Evolutionary conservation across 2,113 vertebrate species (phyloP).

Genomic region (Abramis brama): DNA sequence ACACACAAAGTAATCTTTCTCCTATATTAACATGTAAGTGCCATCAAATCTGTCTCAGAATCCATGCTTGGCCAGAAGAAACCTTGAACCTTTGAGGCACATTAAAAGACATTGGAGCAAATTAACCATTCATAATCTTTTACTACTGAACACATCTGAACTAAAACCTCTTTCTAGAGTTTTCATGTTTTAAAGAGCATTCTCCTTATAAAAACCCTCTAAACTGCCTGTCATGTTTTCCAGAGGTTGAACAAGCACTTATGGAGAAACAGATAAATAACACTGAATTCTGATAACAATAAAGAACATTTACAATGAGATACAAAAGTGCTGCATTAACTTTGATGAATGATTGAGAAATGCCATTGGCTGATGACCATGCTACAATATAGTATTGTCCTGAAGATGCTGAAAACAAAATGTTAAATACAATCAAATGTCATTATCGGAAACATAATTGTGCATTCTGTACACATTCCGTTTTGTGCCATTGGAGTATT

Average conservation of each 20-base stretch:
- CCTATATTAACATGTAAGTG: constrained; percentile 3
- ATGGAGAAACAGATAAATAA: constrained; percentile 39
- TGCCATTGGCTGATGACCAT: constrained; percentile 39
- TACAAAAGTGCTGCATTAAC: constrained; percentile 36
- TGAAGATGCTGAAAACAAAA: constrained; percentile 34
- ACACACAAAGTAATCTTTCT: not conserved
- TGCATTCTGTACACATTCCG: constrained; percentile 36
- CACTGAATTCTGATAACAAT: constrained; percentile 31
- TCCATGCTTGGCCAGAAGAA: not conserved
- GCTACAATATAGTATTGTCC: constrained; percentile 43
- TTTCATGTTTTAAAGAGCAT: constrained; percentile 11
- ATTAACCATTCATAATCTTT: not conserved
- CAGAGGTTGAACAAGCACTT: constrained; percentile 12
- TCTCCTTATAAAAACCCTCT: constrained; percentile 9
- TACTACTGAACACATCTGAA: not conserved
- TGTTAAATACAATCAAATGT: constrained; percentile 59
- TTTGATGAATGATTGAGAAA: constrained; percentile 25
- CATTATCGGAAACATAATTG: constrained; percentile 60
- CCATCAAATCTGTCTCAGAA: constrained; percentile 1
- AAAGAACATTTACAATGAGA: constrained; percentile 28
- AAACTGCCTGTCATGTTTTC: constrained; percentile 5
- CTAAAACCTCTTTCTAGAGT: constrained; percentile 19
- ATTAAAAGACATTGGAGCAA: constrained; percentile 13
- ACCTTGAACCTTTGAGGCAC: constrained; percentile 11
- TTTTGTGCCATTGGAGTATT: constrained; percentile 32